A percentile compares a stretch with the other conserved stretches of the same genome.
phyloP scores from a whole-genome alignment of 2,113 vertebrate genomes.

The Grantiella picta region DNA sequence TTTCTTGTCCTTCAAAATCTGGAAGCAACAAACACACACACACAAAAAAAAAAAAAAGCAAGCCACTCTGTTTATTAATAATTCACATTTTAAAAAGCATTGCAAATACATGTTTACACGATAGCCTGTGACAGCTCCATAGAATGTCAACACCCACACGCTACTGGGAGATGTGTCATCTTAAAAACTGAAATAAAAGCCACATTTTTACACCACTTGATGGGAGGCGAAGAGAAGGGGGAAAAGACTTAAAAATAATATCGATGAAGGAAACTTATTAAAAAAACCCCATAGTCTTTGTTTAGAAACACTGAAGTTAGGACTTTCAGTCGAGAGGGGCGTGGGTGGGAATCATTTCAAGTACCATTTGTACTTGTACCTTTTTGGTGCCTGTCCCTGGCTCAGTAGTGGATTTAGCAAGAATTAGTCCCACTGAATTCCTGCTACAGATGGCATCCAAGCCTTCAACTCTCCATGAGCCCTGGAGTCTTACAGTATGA shows the following conservation, averaged over 20 bases:
- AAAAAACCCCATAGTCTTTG: not conserved
- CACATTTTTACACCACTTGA: conserved; percentile 40
- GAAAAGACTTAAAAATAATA: conserved; percentile 26
- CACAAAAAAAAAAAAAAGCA: not conserved
- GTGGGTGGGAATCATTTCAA: not conserved
- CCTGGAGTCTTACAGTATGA: not conserved
- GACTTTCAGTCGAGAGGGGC: not conserved
- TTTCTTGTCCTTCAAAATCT: conserved; percentile 51
- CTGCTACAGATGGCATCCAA: not conserved
- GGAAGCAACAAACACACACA: not conserved
- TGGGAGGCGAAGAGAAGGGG: not conserved
- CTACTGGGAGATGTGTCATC: conserved; percentile 61
- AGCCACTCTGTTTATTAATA: conserved; percentile 63
- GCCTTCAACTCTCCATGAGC: not conserved
- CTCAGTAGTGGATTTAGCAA: not conserved
- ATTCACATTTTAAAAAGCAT: conserved; percentile 63
- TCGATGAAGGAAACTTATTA: not conserved
- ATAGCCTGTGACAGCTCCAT: conserved; percentile 64
- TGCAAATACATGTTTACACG: conserved; percentile 67
- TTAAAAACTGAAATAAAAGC: conserved; percentile 45
- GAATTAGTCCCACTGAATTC: not conserved
- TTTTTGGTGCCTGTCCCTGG: not conserved
- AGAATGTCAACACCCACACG: conserved; percentile 63
- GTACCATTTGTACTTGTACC: not conserved
- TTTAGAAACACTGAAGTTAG: conserved; percentile 24